Percentiles rank a stretch among this genome's conserved stretches.
Evolutionary conservation across 2,797 vertebrate species (phyloP).

Genomic region (Crocidura indochinensis): DNA sequence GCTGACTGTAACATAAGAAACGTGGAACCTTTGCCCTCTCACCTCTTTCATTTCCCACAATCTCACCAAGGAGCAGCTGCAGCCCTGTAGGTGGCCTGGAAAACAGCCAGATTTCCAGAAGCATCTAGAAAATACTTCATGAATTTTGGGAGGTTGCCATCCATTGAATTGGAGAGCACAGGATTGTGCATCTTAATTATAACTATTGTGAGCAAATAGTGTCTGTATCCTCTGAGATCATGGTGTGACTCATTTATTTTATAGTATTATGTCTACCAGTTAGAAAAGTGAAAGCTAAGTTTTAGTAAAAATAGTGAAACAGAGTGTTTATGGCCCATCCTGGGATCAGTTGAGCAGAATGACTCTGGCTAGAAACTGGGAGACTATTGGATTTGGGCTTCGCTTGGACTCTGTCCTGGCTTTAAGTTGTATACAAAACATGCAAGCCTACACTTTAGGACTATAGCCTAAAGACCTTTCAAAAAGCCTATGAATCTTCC

Average conservation of each 20-base stretch:
- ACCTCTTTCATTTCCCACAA: neutral
- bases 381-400: neutral
- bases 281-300: neutral
- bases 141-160: slow-evolving; percentile 32
- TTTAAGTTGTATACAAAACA: neutral
- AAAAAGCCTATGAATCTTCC: neutral
- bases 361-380: neutral
- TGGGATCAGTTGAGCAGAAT: neutral
- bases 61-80: neutral
- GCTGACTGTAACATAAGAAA: accelerated
- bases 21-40: neutral
- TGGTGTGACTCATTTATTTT: slow-evolving; percentile 2
- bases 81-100: neutral
- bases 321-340: neutral
- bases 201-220: neutral
- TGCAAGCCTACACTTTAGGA: neutral
- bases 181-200: slow-evolving; percentile 6
- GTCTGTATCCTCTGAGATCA: neutral
- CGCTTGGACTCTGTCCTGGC: neutral
- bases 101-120: slow-evolving; percentile 43
- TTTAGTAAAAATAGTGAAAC: neutral
- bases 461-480: neutral
- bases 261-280: neutral
- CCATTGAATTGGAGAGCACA: neutral
- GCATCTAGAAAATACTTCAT: slow-evolving; percentile 19